Evolutionary conservation across 2,797 vertebrate genomes (phyloP).

Genomic region (Hapalemur alaotrensis): DNA sequence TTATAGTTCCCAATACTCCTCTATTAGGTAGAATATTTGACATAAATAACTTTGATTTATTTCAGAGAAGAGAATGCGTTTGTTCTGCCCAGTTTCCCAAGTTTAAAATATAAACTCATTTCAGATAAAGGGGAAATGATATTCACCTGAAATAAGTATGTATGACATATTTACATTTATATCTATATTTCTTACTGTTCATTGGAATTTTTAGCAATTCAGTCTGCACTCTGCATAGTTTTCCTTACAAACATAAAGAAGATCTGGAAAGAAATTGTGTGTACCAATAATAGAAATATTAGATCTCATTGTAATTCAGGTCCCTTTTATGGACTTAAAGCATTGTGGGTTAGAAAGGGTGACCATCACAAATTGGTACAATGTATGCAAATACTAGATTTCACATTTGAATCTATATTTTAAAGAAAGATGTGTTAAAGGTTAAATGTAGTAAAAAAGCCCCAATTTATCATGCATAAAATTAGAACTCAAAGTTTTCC

Average conservation of each 20-base stretch:
- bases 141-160: slow-evolving; percentile 61
- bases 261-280: not conserved
- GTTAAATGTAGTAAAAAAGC: slow-evolving; percentile 62
- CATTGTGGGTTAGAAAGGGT: slow-evolving; percentile 22
- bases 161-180: slow-evolving; percentile 55
- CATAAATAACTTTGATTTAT: slow-evolving; percentile 60
- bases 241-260: not conserved
- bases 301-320: slow-evolving; percentile 44
- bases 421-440: slow-evolving; percentile 63
- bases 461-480: slow-evolving; percentile 48
- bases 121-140: slow-evolving; percentile 48
- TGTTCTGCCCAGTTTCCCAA: slow-evolving; percentile 42
- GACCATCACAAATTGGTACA: slow-evolving; percentile 43
- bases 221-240: not conserved
- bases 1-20: slow-evolving; percentile 33
- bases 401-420: slow-evolving; percentile 64
- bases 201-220: slow-evolving; percentile 55
- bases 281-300: slow-evolving; percentile 10
- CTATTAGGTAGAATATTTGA: slow-evolving; percentile 55
- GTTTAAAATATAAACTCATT: slow-evolving; percentile 65
- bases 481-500: slow-evolving; percentile 43
- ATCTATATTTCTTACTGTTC: slow-evolving; percentile 35
- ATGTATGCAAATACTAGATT: slow-evolving; percentile 58
- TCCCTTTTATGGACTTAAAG: slow-evolving; percentile 53
- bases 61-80: slow-evolving; percentile 56